phyloP scores from a whole-genome alignment of 2,888 invertebrate genomes.

The Eucriotettix oculatus region DNA sequence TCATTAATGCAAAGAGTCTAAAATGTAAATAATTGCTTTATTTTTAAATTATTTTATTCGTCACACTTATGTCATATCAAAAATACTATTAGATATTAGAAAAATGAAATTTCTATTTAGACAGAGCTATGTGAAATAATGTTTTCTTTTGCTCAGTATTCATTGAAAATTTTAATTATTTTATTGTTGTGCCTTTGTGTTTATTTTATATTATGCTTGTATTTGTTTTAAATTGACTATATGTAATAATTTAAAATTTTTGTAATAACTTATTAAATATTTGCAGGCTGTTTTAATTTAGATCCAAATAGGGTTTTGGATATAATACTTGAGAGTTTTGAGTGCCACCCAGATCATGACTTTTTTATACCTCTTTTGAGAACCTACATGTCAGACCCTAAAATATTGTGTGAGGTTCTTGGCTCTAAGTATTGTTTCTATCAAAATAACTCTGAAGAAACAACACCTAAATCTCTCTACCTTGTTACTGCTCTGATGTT shows the following conservation, averaged over 20 bases:
- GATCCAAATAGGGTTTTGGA: constrained; percentile 97
- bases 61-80: too few species aligned
- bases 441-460: constrained; percentile 41
- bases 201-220: not conserved
- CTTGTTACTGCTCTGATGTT: constrained; percentile 77
- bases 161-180: too few species aligned
- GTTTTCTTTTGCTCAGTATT: too few species aligned
- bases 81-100: too few species aligned
- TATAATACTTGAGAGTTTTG: constrained; percentile 91
- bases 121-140: too few species aligned
- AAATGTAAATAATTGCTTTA: too few species aligned
- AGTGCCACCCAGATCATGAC: constrained; percentile 56
- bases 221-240: not conserved
- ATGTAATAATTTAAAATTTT: not conserved
- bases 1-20: too few species aligned
- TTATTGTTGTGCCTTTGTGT: not conserved
- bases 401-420: constrained; percentile 82
- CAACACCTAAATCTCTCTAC: constrained; percentile 64
- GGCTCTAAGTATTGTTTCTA: constrained; percentile 75
- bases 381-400: constrained; percentile 75
- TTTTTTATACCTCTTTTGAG: constrained; percentile 75
- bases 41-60: too few species aligned
- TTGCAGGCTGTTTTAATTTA: constrained; percentile 90
- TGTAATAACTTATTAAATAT: not conserved
- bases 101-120: too few species aligned